Base-by-base conservation (phyloP, 1,140 invertebrate genomes). In the Pseudomyrmex cubaensis region DNA sequence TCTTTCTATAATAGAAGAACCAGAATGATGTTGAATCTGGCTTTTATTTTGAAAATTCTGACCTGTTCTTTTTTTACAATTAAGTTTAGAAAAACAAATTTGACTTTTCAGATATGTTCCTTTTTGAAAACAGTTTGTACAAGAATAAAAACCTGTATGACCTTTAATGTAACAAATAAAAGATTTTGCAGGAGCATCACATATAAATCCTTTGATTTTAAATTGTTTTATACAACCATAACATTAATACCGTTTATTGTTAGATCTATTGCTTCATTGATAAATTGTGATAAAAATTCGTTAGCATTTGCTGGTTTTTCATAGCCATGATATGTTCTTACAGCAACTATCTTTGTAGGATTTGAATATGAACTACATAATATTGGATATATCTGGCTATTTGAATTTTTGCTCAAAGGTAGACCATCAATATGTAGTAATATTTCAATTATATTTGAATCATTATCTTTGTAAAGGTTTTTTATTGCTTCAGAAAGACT, bases 21-120 rank as follows among this genome's bases (percentile, higher is more conserved):
- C 62, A 35, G 20, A n/a, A 46, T 64, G 62, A 64, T 44, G 62
- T 64, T 64, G 12, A 44, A 64, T 64, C 15, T 64, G 62, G n/a
- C 13, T 35, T 44, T 48, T 35, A 35, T 64, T 64, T 64, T 48
- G 10, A 35, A 64, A 64, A 64, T 35, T 64, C 25, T 64, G 25
- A 64, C 44, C 62, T 64, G 62, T 64, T 13, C 62, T 35, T 64
- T 44, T 44, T 44, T 13, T 35, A 64, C 46, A 44, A 48, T 64
- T 64, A 64, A 44, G 44, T 64, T 64, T 48, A 15, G n/a, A 25
- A 64, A 64, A 64, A 48, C 62, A 15, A 35, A n/a, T 48, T 64
- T 25, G 25, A 35, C n/a, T n/a, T 15, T 64, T 64, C 15, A 64
- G 12, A 20, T 44, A 70, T 46, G 35, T 50, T 70, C 52, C 22